Evolutionary conservation across 2,797 vertebrate genomes (phyloP).

Genomic region (Aplochiton taeniatus): DNA sequence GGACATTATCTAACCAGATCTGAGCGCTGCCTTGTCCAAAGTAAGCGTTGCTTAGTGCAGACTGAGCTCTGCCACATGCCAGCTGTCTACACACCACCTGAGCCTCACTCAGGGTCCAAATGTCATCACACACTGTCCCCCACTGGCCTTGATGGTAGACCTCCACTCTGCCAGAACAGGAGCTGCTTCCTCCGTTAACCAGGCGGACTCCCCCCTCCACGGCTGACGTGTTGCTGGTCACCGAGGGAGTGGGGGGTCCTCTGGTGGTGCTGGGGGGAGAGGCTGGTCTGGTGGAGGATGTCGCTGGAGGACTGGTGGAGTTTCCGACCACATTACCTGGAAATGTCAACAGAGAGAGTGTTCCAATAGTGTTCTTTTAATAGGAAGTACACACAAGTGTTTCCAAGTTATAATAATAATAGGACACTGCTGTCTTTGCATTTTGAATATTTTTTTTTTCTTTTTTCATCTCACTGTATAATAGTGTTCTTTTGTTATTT

Average conservation of each 20-base stretch:
- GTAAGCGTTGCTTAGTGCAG: neutral
- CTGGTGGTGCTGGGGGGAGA: neutral
- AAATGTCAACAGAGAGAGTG: no score
- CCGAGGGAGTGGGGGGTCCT: neutral
- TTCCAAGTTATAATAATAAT: no score
- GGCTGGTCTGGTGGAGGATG: neutral
- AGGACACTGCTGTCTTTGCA: no score
- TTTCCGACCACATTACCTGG: no score
- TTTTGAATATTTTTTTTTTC: no score
- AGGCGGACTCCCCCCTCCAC: neutral
- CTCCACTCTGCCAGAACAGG: constrained; percentile 17
- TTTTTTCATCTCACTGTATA: no score
- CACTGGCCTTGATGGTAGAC: constrained; percentile 5
- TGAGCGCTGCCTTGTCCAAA: neutral
- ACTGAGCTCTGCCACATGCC: neutral
- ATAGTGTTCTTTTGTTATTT: no score
- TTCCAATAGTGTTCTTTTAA: no score
- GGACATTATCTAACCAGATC: neutral
- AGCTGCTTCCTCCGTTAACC: neutral
- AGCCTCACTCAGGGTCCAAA: constrained; percentile 8
- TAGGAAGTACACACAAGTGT: no score
- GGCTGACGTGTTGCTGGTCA: neutral
- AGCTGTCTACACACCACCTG: constrained; percentile 16
- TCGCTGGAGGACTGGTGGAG: no score
- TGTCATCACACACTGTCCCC: constrained; percentile 9